Conservation (phyloP, 53 echinoderm and acorn worm genomes). For the Luidia sarsii region DNA sequence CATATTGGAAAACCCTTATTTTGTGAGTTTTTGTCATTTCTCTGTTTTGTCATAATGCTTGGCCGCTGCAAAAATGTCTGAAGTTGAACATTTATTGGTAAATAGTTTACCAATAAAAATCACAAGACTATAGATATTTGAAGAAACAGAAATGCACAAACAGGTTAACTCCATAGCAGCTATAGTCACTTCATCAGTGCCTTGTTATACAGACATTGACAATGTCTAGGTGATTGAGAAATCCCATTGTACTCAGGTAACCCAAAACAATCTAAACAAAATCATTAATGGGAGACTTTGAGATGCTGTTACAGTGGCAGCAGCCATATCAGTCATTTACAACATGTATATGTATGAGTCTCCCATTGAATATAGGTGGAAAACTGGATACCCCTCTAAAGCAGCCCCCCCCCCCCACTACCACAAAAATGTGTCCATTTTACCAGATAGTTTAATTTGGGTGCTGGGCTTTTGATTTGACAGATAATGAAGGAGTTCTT, state of each 20-base stretch:
- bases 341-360: no score
- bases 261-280: neutral
- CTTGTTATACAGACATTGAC: neutral
- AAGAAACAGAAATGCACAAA: neutral
- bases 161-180: neutral
- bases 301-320: no score
- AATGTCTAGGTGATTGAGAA: neutral
- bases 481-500: constrained; percentile 4
- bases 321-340: no score
- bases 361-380: neutral
- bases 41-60: neutral
- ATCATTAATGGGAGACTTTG: neutral
- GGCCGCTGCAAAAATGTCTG: neutral
- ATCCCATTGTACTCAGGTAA: neutral
- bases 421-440: neutral
- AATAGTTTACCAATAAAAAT: no score
- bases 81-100: neutral
- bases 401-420: neutral
- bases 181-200: neutral
- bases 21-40: neutral
- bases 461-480: neutral
- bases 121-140: neutral
- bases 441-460: neutral
- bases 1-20: constrained; percentile 8
- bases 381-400: neutral